Percentiles rank a stretch among this genome's conserved stretches.
Evolutionary conservation across 2,888 invertebrate genomes (phyloP).

Genomic region (Microplitis manilae): DNA sequence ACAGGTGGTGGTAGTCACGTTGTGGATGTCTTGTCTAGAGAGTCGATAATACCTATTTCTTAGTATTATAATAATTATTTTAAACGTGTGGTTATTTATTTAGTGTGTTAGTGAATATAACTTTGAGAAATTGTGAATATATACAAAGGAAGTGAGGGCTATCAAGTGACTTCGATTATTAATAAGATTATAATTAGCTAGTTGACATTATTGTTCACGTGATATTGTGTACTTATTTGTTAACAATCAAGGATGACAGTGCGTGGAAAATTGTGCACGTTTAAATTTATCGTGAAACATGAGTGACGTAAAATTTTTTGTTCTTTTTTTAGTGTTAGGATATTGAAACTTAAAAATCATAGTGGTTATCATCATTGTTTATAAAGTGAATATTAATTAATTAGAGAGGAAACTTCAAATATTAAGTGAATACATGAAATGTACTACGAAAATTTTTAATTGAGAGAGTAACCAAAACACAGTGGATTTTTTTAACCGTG

Average conservation of each 20-base stretch:
- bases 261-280: conserved; percentile 26
- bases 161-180: not conserved
- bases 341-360: not conserved
- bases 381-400: not conserved
- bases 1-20: conserved; percentile 28
- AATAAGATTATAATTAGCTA: not conserved
- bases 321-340: not conserved
- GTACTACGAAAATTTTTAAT: not conserved
- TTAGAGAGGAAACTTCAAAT: too few species aligned
- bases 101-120: not conserved
- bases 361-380: not conserved
- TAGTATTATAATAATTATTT: too few species aligned
- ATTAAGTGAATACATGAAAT: too few species aligned
- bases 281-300: conserved; percentile 23
- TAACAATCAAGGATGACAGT: conserved; percentile 31
- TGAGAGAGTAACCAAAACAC: conserved; percentile 44
- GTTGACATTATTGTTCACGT: conserved; percentile 18
- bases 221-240: conserved; percentile 26
- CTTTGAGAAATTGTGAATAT: not conserved
- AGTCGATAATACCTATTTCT: not conserved
- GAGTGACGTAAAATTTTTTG: conserved; percentile 40
- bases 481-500: conserved; percentile 66
- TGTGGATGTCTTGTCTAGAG: not conserved
- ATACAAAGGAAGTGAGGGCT: not conserved
- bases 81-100: not conserved